Conservation (phyloP, 1,140 invertebrate genomes). For the Ceratoteleas bidentatus region DNA sequence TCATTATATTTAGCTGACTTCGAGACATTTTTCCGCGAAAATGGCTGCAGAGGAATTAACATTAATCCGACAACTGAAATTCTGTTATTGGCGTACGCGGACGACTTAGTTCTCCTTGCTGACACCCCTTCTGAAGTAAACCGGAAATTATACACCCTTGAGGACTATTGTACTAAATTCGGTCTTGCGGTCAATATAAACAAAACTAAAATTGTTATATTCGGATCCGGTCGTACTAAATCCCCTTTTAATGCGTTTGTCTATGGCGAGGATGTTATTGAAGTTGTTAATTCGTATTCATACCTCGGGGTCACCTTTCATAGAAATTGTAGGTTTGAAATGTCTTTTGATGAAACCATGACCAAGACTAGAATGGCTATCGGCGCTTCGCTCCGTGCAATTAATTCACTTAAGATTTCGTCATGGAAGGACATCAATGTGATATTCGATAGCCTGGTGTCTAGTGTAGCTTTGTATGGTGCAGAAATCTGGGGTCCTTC, state of each 20-base stretch:
- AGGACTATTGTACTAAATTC: neutral
- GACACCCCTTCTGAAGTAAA: neutral
- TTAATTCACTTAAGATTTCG: conserved; percentile 9
- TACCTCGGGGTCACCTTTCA: conserved; percentile 10
- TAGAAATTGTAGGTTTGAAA: conserved; percentile 11
- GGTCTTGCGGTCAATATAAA: neutral
- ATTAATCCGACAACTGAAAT: neutral
- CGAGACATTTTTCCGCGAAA: neutral
- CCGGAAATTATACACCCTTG: neutral
- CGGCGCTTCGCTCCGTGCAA: conserved; percentile 4
- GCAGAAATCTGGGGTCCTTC: neutral
- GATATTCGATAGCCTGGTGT: conserved; percentile 11
- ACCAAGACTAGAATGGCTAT: neutral
- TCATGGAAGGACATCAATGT: conserved; percentile 4
- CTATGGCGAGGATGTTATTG: neutral
- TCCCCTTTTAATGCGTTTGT: neutral
- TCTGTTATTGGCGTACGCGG: neutral
- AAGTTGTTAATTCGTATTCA: conserved; percentile 6
- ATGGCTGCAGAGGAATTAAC: neutral
- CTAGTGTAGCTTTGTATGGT: conserved; percentile 7
- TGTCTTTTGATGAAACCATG: neutral
- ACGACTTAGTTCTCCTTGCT: neutral
- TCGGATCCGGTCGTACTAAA: conserved; percentile 1
- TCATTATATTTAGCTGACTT: neutral
- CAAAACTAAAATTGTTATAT: conserved; percentile 16